These are phyloP conservation scores for Galaxias olidus DNA, from an alignment of 2,797 vertebrate species.

Conservation along the genomic window DNA sequence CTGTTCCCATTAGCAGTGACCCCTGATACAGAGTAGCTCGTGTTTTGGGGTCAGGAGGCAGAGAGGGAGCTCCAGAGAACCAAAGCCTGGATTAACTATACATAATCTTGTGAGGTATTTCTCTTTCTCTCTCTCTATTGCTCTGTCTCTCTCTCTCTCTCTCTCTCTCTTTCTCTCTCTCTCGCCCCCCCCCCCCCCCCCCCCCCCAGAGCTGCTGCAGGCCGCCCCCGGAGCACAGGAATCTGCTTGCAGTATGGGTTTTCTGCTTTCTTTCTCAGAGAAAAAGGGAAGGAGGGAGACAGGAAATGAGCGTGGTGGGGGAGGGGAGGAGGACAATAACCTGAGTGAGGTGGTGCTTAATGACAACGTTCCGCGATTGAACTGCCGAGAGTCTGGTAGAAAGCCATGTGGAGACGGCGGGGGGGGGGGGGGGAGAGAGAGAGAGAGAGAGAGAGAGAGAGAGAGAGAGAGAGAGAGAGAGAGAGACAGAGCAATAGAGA, in stretches of 20 bases:
- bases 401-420: neutral
- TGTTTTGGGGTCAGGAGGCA: constrained; percentile 63
- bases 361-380: too few species aligned
- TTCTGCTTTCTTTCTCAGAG: constrained; percentile 42
- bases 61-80: constrained; percentile 54
- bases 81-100: constrained; percentile 66
- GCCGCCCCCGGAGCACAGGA: constrained; percentile 35
- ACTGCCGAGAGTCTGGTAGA: too few species aligned
- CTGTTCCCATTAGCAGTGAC: constrained; percentile 59
- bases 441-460: neutral
- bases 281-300: constrained; percentile 25
- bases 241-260: constrained; percentile 53
- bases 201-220: neutral
- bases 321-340: constrained; percentile 11
- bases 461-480: neutral
- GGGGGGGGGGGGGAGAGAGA: constrained; percentile 6
- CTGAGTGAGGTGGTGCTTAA: constrained; percentile 22
- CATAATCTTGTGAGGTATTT: constrained; percentile 71
- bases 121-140: constrained; percentile 21
- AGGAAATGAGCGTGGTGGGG: constrained; percentile 33
- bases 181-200: constrained; percentile 34
- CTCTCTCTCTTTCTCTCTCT: constrained; percentile 41
- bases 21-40: constrained; percentile 49
- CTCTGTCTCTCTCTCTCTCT: constrained; percentile 16
- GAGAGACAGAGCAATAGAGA: constrained; percentile 1